A percentile compares a stretch with the other conserved stretches of the same genome.
phyloP scores from a whole-genome alignment of 2,797 vertebrate genomes.

The Sphenodon punctatus region DNA sequence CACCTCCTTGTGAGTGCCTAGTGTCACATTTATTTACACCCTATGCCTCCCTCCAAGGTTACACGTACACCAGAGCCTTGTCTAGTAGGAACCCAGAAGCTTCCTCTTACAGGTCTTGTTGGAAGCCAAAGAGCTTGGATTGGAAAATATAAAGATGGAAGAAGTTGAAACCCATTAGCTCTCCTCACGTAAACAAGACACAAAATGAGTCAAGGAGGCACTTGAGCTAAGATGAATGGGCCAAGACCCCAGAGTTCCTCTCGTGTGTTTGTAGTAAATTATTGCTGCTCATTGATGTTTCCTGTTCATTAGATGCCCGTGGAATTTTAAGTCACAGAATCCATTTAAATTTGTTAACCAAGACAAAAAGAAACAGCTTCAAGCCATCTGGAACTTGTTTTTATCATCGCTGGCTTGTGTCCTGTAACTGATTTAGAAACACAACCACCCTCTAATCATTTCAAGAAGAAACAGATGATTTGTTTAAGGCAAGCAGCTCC shows the following conservation, averaged over 20 bases:
- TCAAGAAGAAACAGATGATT: constrained; percentile 58
- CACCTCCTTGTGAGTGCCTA: no score
- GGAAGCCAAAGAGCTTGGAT: constrained; percentile 16
- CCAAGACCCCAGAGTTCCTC: constrained; percentile 36
- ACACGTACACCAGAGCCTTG: background rate
- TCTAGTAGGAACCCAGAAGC: background rate
- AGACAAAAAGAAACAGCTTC: constrained; percentile 57
- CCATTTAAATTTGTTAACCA: constrained; percentile 48
- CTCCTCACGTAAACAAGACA: constrained; percentile 27
- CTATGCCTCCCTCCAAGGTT: background rate
- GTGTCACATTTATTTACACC: no score
- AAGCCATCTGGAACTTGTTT: constrained; percentile 64
- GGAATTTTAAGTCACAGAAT: constrained; percentile 52
- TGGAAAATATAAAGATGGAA: background rate
- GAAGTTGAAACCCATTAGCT: constrained; percentile 23
- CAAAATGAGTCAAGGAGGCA: constrained; percentile 50
- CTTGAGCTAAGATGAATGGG: constrained; percentile 53
- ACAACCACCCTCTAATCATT: constrained; percentile 48
- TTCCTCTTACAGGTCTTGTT: constrained; percentile 28
- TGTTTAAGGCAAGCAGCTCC: constrained; percentile 26
- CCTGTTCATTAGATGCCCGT: constrained; percentile 62
- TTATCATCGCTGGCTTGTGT: constrained; percentile 37
- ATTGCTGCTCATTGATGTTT: constrained; percentile 63
- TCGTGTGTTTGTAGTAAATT: constrained; percentile 62
- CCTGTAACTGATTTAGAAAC: constrained; percentile 57